Evolutionary conservation across 2,888 invertebrate species (phyloP).

Genomic region (Kryphioiulus occultus): DNA sequence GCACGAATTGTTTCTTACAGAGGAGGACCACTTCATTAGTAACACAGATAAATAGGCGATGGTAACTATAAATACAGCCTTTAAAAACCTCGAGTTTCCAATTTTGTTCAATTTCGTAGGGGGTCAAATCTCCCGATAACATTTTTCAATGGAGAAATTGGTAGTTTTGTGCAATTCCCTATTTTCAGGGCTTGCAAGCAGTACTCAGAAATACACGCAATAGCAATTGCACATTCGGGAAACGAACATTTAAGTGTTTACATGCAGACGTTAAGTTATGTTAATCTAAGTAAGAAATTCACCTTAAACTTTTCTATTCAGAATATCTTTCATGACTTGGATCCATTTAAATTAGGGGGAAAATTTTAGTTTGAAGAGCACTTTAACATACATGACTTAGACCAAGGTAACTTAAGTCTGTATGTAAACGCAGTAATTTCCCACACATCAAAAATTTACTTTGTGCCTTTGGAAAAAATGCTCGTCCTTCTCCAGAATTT

Average conservation of each 20-base stretch:
- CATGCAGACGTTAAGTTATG: no score
- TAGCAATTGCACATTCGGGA: not conserved
- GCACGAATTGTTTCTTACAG: not conserved
- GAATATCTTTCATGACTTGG: not conserved
- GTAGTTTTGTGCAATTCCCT: not conserved
- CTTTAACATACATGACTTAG: no score
- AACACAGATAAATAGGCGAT: conserved; percentile 40
- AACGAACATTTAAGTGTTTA: no score
- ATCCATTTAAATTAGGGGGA: not conserved
- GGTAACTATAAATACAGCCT: conserved; percentile 16
- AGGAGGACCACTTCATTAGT: conserved; percentile 32
- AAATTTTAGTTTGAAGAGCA: no score
- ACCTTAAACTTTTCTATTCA: not conserved
- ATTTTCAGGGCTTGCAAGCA: not conserved
- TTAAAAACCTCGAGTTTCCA: not conserved
- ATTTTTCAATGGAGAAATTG: not conserved
- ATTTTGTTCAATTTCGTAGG: not conserved
- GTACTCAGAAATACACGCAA: not conserved
- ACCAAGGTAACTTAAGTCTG: no score
- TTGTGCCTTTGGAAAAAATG: no score
- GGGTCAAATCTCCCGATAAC: not conserved
- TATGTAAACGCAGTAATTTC: no score
- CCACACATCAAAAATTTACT: no score
- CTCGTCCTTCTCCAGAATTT: no score
- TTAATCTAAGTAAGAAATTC: no score